Percentiles rank a stretch among this genome's conserved stretches.
Conservation (phyloP, 2,797 vertebrate genomes). For the Sphaeramia orbicularis region DNA sequence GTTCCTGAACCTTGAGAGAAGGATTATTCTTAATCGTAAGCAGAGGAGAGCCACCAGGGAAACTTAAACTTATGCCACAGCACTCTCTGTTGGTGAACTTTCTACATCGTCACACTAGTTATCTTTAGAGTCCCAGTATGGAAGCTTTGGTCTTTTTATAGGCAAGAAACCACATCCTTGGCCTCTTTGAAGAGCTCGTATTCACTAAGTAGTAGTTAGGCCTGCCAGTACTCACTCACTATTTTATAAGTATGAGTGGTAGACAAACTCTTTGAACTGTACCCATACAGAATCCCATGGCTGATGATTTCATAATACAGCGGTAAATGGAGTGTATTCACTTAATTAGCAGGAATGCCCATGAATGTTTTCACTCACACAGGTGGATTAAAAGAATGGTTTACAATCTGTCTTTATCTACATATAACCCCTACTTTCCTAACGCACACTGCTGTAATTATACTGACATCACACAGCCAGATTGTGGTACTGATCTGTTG, state of each 20-base stretch:
- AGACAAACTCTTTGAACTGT: slow-evolving; percentile 77
- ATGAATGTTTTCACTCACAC: slow-evolving; percentile 64
- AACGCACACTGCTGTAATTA: slow-evolving; percentile 5
- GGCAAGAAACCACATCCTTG: slow-evolving; percentile 79
- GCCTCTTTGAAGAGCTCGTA: slow-evolving; percentile 79
- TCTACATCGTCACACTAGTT: slow-evolving; percentile 40
- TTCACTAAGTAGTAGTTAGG: slow-evolving; percentile 83
- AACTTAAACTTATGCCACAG: slow-evolving; percentile 63
- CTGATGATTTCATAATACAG: slow-evolving; percentile 75
- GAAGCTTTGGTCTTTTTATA: slow-evolving; percentile 83
- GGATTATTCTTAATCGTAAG: slow-evolving; percentile 75
- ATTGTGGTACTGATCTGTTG: slow-evolving; percentile 3
- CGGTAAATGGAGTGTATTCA: slow-evolving; percentile 71
- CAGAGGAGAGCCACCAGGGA: slow-evolving; percentile 56
- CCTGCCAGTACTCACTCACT: slow-evolving; percentile 78
- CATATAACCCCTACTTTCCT: not conserved
- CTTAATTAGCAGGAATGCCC: slow-evolving; percentile 74
- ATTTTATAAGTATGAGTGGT: slow-evolving; percentile 79
- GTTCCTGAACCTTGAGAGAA: slow-evolving; percentile 80
- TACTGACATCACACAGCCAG: not conserved
- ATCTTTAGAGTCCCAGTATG: slow-evolving; percentile 47
- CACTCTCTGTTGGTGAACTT: slow-evolving; percentile 71
- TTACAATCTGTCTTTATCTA: not conserved
- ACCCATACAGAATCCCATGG: slow-evolving; percentile 71
- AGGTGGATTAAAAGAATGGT: slow-evolving; percentile 57